Conservation (phyloP, 1,140 invertebrate species). For the Bombus fervidus region DNA sequence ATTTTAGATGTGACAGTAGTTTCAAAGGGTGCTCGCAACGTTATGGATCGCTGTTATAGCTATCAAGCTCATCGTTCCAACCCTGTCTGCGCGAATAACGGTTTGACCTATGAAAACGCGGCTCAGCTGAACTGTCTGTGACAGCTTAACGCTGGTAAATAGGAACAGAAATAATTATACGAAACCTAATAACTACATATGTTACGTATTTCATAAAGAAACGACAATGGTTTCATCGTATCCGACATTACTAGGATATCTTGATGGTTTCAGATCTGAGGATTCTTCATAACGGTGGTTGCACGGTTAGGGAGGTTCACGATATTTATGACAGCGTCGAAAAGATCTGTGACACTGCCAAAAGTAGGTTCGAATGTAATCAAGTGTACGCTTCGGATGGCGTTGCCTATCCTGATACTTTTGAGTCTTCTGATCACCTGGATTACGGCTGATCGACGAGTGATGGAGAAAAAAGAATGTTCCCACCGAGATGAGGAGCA, state of each 20-base stretch:
- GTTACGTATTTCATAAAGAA: neutral
- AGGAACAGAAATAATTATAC: neutral
- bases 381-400: conserved; percentile 73
- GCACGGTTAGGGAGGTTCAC: conserved; percentile 65
- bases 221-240: neutral
- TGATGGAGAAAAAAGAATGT: neutral
- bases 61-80: conserved; percentile 12
- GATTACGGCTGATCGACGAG: too few relatives aligned
- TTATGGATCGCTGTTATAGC: conserved; percentile 30
- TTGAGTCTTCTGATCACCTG: conserved; percentile 42
- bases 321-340: conserved; percentile 34
- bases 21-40: conserved; percentile 42
- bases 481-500: neutral
- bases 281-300: conserved; percentile 72
- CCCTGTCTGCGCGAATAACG: conserved; percentile 70
- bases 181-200: neutral
- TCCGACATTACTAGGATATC: too few relatives aligned
- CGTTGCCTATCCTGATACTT: conserved; percentile 74
- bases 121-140: conserved; percentile 65
- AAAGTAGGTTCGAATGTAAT: conserved; percentile 73
- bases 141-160: conserved; percentile 59
- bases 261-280: neutral
- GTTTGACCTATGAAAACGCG: conserved; percentile 69
- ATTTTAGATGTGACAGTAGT: conserved; percentile 52
- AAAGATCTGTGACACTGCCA: conserved; percentile 66